Evolutionary conservation across 2,888 invertebrate genomes (phyloP).

Genomic region (Herminia tarsipennalis): DNA sequence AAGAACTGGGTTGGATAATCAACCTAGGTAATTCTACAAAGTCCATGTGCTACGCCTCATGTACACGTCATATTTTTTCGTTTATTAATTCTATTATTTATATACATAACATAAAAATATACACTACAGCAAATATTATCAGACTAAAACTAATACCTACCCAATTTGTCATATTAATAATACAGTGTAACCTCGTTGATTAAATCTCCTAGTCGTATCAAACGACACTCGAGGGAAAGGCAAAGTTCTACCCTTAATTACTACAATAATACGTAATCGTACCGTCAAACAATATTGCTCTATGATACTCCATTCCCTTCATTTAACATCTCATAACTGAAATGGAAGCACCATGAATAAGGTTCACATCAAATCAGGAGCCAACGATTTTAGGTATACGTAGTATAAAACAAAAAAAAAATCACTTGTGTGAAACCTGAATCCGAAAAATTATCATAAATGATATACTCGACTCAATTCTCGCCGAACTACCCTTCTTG

Average conservation of each 20-base stretch:
- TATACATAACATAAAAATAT: too few species aligned
- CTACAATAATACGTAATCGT: neutral
- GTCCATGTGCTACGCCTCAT: too few species aligned
- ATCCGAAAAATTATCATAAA: conserved; percentile 47
- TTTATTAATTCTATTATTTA: too few species aligned
- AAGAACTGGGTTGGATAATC: too few species aligned
- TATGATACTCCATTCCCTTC: neutral
- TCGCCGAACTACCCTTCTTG: conserved; percentile 41
- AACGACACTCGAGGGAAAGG: neutral
- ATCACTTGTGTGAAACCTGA: conserved; percentile 29
- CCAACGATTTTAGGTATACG: conserved; percentile 4
- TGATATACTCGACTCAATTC: conserved; percentile 47
- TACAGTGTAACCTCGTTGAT: neutral
- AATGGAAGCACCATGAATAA: too few species aligned
- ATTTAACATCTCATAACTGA: too few species aligned
- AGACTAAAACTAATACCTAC: too few species aligned
- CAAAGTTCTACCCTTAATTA: neutral
- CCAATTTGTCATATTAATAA: too few species aligned
- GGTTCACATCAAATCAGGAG: conserved; percentile 7
- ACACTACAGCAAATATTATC: too few species aligned
- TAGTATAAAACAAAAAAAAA: conserved; percentile 22
- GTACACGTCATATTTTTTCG: too few species aligned
- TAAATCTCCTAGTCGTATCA: neutral
- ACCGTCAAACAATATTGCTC: neutral
- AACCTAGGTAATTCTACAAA: too few species aligned